Evolutionary conservation across 2,113 vertebrate species (phyloP).

Genomic region (Cyprinodon brontotheroides): DNA sequence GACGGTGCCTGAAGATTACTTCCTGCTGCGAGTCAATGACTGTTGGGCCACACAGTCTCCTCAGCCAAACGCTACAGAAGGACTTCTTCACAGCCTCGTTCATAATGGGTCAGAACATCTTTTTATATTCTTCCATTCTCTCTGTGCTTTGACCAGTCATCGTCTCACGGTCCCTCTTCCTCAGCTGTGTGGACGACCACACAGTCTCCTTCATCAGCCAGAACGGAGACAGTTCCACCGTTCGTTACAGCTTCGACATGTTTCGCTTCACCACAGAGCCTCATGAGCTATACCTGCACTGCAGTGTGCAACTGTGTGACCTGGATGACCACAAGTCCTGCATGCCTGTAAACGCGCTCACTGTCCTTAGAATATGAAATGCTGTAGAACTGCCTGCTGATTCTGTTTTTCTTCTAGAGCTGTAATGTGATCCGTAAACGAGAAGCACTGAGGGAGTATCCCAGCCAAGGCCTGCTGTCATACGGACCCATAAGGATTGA

Average conservation of each 20-base stretch:
- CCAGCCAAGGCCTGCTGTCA: slow-evolving; percentile 66
- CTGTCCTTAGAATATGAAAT: neutral
- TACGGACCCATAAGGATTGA: slow-evolving; percentile 76
- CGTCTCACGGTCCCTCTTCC: neutral
- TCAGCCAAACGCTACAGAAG: slow-evolving; percentile 42
- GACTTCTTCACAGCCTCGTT: slow-evolving; percentile 61
- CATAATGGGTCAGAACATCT: slow-evolving; percentile 66
- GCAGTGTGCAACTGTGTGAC: slow-evolving; percentile 75
- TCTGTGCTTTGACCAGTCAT: fast-evolving
- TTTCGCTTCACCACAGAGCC: slow-evolving; percentile 70
- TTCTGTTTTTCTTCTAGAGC: slow-evolving; percentile 48
- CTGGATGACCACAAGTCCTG: slow-evolving; percentile 65
- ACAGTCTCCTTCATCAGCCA: slow-evolving; percentile 60
- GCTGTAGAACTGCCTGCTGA: neutral
- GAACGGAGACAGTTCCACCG: slow-evolving; percentile 59
- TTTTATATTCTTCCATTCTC: fast-evolving
- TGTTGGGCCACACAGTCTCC: slow-evolving; percentile 76
- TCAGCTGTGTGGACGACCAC: slow-evolving; percentile 71
- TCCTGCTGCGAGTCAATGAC: slow-evolving; percentile 69
- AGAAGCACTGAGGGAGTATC: slow-evolving; percentile 44
- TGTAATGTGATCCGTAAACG: slow-evolving; percentile 75
- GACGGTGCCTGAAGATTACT: slow-evolving; percentile 68
- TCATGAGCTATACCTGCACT: slow-evolving; percentile 76
- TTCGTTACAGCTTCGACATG: slow-evolving; percentile 78
- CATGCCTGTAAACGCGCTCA: slow-evolving; percentile 62